A percentile compares a stretch with the other conserved stretches of the same genome.
Conservation (phyloP, 2,888 invertebrate genomes). For the Trachelus stipa region DNA sequence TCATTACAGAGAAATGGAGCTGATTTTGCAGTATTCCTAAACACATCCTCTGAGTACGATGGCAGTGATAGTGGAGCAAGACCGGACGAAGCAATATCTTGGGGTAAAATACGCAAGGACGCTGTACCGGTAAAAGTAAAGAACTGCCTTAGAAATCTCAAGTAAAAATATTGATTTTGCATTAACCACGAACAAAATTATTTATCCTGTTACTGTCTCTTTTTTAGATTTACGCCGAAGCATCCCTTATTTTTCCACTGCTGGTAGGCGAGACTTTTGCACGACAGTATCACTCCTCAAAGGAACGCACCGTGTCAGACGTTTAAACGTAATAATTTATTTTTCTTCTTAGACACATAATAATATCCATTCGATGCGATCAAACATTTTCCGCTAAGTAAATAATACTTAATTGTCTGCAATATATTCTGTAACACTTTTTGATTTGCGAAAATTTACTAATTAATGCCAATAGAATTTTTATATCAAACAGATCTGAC, state of each 20-base stretch:
- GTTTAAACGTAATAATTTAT: conserved; percentile 34
- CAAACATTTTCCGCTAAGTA: too few relatives aligned
- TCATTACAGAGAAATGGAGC: conserved; percentile 88
- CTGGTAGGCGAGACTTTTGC: conserved; percentile 97
- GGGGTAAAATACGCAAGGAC: conserved; percentile 95
- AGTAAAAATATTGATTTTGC: not conserved
- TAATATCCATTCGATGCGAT: too few relatives aligned
- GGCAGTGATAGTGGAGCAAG: conserved; percentile 97
- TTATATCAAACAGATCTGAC: too few relatives aligned
- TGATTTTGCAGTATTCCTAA: conserved; percentile 94
- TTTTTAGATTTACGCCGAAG: conserved; percentile 86
- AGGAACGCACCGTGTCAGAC: conserved; percentile 47
- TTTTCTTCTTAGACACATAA: not conserved
- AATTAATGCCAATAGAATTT: too few relatives aligned
- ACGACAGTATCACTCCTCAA: conserved; percentile 49
- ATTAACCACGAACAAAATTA: too few relatives aligned
- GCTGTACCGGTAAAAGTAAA: conserved; percentile 89
- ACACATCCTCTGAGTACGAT: conserved; percentile 96
- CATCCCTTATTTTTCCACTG: conserved; percentile 92
- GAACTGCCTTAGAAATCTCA: not conserved
- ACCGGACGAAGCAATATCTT: conserved; percentile 98
- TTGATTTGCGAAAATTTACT: too few relatives aligned
- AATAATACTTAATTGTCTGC: too few relatives aligned
- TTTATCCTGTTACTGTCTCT: conserved; percentile 22
- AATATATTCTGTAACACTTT: too few relatives aligned